Base-by-base conservation (phyloP, 1,140 invertebrate genomes). In the Drosophila busckii region DNA sequence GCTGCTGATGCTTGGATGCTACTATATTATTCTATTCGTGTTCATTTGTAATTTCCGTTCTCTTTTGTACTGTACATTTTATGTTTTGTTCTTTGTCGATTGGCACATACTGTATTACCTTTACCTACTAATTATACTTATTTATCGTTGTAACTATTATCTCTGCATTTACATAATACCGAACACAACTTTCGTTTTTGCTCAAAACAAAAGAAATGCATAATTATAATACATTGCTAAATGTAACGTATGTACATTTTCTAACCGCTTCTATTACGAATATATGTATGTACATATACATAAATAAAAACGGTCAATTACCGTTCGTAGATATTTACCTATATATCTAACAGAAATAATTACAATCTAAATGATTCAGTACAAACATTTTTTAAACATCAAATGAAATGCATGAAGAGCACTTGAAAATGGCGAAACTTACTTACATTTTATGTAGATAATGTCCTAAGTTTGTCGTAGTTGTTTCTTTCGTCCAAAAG, bases 391-490 rank as follows among this genome's bases (percentile, higher is more conserved):
- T 65, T 52, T 41, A 44, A 70, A 66, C 48, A 70, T 70, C 44
- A 55, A 52, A 49, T 58, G 70, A 68, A 82, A 82, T 82, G 75
- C 75, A 82, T 82, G 75, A 82, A 82, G 32, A 82, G 75, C 75
- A 82, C 75, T 82, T 75, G 56, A 82, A 82, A 69, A 82, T 82
- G 75, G 56, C 70, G 65, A 75, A 54, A n/a, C n/a, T n/a, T n/a
- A n/a, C 45, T 64, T 60, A 75, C 53, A 59, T 70, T 49, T 82
- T 80, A 78, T 34, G 69, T 82, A 82, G 75, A 34, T 75, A 66
- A 70, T 69, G 71, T 54, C 62, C 63, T 75, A 75, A 38, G 67
- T 78, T 82, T 62, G 42, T 49, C 22, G 75, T 82, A 82, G 75
- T 82, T 56, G 60, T 76, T 78, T 54, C 29, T 38, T 76, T 49